These are phyloP conservation scores for Sebastes glaucus DNA, from an alignment of 2,797 vertebrate genomes.

Conservation along the genomic window DNA sequence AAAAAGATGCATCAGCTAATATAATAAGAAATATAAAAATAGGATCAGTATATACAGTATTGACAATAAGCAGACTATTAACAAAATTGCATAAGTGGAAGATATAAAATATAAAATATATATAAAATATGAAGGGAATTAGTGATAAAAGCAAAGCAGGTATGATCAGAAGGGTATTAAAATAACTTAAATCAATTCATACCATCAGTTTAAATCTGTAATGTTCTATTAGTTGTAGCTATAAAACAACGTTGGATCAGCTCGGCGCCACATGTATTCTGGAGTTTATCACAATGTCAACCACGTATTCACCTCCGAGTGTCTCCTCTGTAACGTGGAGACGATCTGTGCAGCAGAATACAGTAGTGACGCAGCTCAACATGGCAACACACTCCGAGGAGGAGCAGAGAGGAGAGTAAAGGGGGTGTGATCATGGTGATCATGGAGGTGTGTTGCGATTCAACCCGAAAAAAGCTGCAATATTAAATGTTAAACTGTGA, in stretches of 20 bases:
- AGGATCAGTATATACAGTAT: no score
- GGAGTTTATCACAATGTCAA: background rate
- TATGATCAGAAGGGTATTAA: background rate
- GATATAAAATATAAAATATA: no score
- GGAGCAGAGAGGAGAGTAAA: constrained; percentile 69
- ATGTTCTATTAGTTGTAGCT: no score
- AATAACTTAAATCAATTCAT: background rate
- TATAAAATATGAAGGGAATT: background rate
- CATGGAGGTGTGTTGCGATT: no score
- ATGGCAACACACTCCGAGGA: constrained; percentile 85
- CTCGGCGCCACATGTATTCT: background rate
- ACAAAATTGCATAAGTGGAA: no score
- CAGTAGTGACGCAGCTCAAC: constrained; percentile 85
- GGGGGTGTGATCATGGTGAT: constrained; percentile 47
- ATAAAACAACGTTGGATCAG: background rate
- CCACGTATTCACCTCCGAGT: constrained; percentile 1
- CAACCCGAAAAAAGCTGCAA: constrained; percentile 25
- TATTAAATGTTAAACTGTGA: constrained; percentile 41
- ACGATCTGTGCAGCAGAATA: constrained; percentile 79
- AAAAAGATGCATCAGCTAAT: no score
- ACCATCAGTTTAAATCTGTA: background rate
- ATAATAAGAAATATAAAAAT: no score
- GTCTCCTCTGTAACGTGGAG: constrained; percentile 35
- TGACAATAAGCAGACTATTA: no score
- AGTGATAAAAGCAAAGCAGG: background rate